Base-by-base conservation (phyloP, 2,797 vertebrate species). In the Nothura maculosa region DNA sequence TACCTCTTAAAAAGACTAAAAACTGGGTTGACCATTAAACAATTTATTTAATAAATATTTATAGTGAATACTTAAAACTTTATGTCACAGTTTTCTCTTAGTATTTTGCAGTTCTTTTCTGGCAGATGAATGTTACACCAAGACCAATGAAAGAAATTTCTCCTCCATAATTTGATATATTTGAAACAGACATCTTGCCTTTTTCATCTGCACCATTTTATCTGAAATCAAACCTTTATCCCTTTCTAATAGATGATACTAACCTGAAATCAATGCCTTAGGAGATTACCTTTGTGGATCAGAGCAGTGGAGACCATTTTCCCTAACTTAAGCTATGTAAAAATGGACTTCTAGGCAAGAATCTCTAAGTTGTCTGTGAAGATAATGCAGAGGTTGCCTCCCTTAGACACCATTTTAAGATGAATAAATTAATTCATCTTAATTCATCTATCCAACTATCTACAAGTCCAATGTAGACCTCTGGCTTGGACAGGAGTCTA, bases 241-340 rank as follows among this genome's bases (percentile, higher is more conserved):
- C 54, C 73, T 58, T 81, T 81, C 76, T 93, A 45, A 57, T 43
- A 85, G 45, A 28, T 72, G 45, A 28, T 1, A 4, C 79, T 81
- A 93, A 66, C 42, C 9, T 42, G 42, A 88, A 86, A 78, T 86
- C 70, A 84, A 55, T 81, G 4, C 12, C 52, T 75, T 27, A 32
- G 55, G 50, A 87, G 55, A 90, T 85, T 92, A 66, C 14, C 66
- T 93, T 86, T 81, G n/a, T 90, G 75, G n/a, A 63, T 61, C 54
- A 67, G 45, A 83, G 43, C 22, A 36, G 45, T 43, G 12, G 48
- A 30, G 12, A 55, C 81, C 62, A 84, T 86, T 84, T 84, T 64
- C 43, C n/a, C 18, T 90, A 62, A 85, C 45, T 80, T 90, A 63
- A 3, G 0, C 19, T 50, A 17, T n/a, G 14, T 90, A 81, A 79